Base-by-base conservation (phyloP, 2,797 vertebrate species). In the Cossypha niveicapilla region DNA sequence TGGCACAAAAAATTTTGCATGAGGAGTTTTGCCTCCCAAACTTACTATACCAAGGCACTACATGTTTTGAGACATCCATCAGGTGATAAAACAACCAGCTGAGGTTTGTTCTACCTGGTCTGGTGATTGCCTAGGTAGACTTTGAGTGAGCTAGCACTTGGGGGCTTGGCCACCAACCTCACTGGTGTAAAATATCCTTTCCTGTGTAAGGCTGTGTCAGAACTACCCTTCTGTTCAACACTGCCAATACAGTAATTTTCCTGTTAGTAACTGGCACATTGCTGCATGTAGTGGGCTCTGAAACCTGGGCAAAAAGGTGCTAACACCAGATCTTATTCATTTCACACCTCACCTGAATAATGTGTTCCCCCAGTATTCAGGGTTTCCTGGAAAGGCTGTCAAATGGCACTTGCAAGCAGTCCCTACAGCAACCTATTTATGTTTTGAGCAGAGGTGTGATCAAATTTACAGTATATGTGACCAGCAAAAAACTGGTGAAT, bases 271-370 rank as follows among this genome's bases (percentile, higher is more conserved):
- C 54, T 67, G 82, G 62, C 79, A 79, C 11, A 11, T 45, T 88
- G 42, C 53, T 92, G 63, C 25, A 1, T 21, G 48, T 71, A 63
- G 25, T 6, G 11, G 1, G 2, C 42, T 80, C 28, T 37, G 77
- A 85, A 91, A 63, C 71, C 72, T 73, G 42, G 37, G 61, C 39
- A 86, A 74, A 81, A 92, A 84, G n/a, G 37, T 3, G 10, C 57
- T 83, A 94, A 96, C 93, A 96, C 71, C 81, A 85, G 61, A 89
- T 87, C 39, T 47, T 72, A 89, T 92, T 95, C 84, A 92, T 65
- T 88, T 94, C 91, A 92, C 80, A 95, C 53, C 87, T 94, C 75
- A 83, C 90, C 81, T 75, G 42, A 79, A 39, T 60, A 63, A 44
- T 80, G 68, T 94, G 61, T 77, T 89, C 47, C 66, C 54, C 61